These are phyloP conservation scores for Cryptomyrus ogoouensis DNA, from an alignment of 2,113 vertebrate species.

Conservation along the genomic window DNA sequence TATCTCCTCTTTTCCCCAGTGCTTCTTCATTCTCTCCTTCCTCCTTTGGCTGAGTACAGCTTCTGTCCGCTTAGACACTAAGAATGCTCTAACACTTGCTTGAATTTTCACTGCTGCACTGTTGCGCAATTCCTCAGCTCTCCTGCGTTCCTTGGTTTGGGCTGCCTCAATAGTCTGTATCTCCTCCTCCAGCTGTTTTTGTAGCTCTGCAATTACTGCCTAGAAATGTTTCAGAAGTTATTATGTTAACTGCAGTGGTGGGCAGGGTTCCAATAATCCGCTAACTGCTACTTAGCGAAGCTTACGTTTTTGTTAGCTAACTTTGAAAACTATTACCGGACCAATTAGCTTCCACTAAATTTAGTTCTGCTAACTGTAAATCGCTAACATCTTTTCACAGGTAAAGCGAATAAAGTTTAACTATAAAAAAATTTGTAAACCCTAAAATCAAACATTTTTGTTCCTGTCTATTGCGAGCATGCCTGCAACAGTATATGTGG, in stretches of 20 bases:
- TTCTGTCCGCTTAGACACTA: constrained; percentile 48
- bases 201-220: constrained; percentile 65
- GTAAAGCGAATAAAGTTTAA: not conserved
- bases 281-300: not conserved
- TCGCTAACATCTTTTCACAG: not conserved
- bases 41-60: constrained; percentile 51
- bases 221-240: constrained; percentile 36
- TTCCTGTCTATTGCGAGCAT: not conserved
- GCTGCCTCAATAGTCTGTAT: constrained; percentile 60
- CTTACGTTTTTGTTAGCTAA: not conserved
- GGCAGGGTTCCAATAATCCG: not conserved
- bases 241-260: not conserved
- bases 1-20: not conserved
- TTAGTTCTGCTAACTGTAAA: not conserved
- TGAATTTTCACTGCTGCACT: constrained; percentile 69
- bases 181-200: constrained; percentile 67
- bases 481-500: not conserved
- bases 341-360: not conserved
- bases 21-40: constrained; percentile 39
- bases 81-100: constrained; percentile 57
- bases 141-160: constrained; percentile 53
- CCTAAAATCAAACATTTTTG: not conserved
- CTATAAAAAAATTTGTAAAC: not conserved
- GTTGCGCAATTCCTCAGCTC: constrained; percentile 38
- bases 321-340: not conserved